A percentile compares a stretch with the other conserved stretches of the same genome.
phyloP scores from a whole-genome alignment of 2,113 vertebrate genomes.

The Periophthalmodon schlosseri region DNA sequence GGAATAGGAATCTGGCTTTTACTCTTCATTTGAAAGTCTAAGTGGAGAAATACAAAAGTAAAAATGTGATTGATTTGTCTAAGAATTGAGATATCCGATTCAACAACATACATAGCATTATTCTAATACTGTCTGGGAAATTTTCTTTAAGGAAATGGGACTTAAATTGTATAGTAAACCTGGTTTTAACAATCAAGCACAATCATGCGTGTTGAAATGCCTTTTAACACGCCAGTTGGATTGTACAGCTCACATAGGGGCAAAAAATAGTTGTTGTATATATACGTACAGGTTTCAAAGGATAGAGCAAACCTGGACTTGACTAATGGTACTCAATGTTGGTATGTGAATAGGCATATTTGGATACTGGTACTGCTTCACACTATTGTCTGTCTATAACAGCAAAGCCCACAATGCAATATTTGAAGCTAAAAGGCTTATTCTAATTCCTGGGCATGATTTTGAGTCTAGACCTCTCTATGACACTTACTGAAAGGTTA shows the following conservation, averaged over 20 bases:
- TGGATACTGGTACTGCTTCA: background rate
- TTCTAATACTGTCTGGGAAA: background rate
- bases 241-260: background rate
- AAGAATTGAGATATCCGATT: background rate
- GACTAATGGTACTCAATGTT: too few relatives aligned
- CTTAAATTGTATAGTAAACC: too few relatives aligned
- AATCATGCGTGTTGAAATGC: too few relatives aligned
- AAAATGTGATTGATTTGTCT: background rate
- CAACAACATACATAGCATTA: background rate
- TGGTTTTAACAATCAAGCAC: background rate
- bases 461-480: slow-evolving; percentile 2
- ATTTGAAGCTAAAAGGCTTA: slow-evolving; percentile 32
- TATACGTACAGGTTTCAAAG: too few relatives aligned
- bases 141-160: too few relatives aligned
- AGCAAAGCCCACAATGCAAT: slow-evolving; percentile 6
- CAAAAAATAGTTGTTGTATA: too few relatives aligned
- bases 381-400: background rate
- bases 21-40: background rate
- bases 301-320: too few relatives aligned
- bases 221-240: background rate
- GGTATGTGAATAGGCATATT: background rate
- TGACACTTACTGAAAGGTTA: slow-evolving; percentile 43
- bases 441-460: slow-evolving; percentile 16
- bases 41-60: background rate
- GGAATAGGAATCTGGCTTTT: background rate